Evolutionary conservation across 2,888 invertebrate species (phyloP).

Genomic region (Xanthia icteritia): DNA sequence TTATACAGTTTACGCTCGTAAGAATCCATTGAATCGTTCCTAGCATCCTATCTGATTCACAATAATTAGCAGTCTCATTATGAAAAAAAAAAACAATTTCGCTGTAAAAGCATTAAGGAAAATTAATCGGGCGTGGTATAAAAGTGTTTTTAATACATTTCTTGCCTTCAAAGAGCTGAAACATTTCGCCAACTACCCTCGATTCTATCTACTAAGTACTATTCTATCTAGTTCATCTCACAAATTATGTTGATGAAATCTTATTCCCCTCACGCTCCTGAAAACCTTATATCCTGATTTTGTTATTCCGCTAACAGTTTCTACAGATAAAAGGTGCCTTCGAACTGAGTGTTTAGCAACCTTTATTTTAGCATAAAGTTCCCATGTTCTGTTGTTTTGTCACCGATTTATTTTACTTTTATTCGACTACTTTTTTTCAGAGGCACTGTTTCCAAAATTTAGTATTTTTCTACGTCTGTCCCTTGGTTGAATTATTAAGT

Average conservation of each 20-base stretch:
- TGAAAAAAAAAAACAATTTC: constrained; percentile 43
- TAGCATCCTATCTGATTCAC: constrained; percentile 34
- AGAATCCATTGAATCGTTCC: constrained; percentile 23
- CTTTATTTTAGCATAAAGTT: constrained; percentile 49
- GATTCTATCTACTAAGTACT: constrained; percentile 31
- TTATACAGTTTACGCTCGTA: constrained; percentile 38
- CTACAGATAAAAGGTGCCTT: constrained; percentile 42
- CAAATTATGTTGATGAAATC: constrained; percentile 63
- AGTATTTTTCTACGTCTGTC: constrained; percentile 15
- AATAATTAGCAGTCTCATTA: constrained; percentile 32
- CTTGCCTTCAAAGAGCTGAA: constrained; percentile 19
- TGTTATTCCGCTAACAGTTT: constrained; percentile 43
- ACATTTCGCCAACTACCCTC: constrained; percentile 23
- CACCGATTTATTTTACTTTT: constrained; percentile 31
- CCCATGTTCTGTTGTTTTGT: constrained; percentile 25
- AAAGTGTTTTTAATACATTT: constrained; percentile 54
- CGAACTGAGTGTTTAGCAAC: constrained; percentile 49
- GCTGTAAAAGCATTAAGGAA: constrained; percentile 33
- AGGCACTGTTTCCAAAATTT: constrained; percentile 8
- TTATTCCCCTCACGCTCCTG: constrained; percentile 52
- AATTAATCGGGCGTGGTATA: constrained; percentile 33
- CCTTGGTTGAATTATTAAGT: constrained; percentile 32
- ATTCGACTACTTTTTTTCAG: neutral
- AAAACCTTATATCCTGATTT: constrained; percentile 52
- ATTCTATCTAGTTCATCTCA: constrained; percentile 48